Percentiles rank a stretch among this genome's conserved stretches.
Conservation (phyloP, 2,113 vertebrate genomes). For the Bos javanicus region DNA sequence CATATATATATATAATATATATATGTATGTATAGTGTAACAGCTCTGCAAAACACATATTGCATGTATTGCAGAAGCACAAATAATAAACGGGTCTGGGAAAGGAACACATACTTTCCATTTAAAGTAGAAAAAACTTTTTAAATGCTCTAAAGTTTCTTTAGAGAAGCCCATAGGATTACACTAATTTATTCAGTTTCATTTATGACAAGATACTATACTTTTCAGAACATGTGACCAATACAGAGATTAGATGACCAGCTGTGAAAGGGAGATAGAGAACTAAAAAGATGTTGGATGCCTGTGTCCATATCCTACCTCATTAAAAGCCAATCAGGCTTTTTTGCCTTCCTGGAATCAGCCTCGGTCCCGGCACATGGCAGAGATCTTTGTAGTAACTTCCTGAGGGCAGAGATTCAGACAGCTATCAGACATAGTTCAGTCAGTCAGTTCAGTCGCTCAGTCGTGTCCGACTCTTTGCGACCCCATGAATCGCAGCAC, state of each 20-base stretch:
- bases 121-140: neutral
- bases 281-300: neutral
- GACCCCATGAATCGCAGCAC: too few species aligned
- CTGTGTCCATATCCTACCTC: neutral
- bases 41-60: constrained; percentile 4
- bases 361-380: neutral
- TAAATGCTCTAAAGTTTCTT: neutral
- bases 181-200: constrained; percentile 9
- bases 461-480: too few species aligned
- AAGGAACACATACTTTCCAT: neutral
- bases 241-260: neutral
- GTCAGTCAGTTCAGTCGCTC: too few species aligned
- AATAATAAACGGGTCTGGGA: neutral
- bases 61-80: neutral
- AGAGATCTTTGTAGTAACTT: neutral
- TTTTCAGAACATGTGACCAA: neutral
- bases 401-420: neutral
- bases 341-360: neutral
- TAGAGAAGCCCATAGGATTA: neutral
- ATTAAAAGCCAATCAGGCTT: neutral
- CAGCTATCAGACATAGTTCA: neutral
- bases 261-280: neutral
- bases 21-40: neutral
- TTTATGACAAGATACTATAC: neutral
- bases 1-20: neutral